phyloP scores from a whole-genome alignment of 2,113 vertebrate species.

The Suncus etruscus region DNA sequence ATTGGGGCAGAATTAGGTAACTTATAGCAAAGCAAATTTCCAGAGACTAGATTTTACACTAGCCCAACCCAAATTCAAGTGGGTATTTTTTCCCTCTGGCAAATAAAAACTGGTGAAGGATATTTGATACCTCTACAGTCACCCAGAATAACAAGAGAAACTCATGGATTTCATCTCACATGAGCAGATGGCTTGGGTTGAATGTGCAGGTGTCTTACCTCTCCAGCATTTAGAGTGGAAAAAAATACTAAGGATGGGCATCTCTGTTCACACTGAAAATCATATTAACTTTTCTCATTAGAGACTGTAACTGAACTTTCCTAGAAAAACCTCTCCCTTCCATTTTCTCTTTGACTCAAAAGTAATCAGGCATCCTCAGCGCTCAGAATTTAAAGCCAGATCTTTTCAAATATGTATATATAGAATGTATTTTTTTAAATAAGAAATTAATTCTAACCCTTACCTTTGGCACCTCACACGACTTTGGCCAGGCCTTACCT shows the following conservation, averaged over 20 bases:
- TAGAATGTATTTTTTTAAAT: not conserved
- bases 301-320: not conserved
- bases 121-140: not conserved
- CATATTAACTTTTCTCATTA: not conserved
- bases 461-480: conserved; percentile 89
- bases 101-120: not conserved
- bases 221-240: not conserved
- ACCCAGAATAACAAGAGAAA: not conserved
- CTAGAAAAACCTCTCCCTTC: conserved; percentile 56
- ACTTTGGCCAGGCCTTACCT: conserved; percentile 92
- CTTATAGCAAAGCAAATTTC: not conserved
- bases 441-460: conserved; percentile 88
- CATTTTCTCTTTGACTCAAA: conserved; percentile 71
- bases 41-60: not conserved
- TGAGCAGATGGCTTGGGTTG: no score
- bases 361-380: conserved; percentile 73
- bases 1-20: not conserved
- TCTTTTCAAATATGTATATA: conserved; percentile 79
- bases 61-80: not conserved
- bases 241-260: not conserved
- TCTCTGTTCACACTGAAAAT: not conserved
- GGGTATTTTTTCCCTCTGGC: not conserved
- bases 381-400: conserved; percentile 74
- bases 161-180: no score
- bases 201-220: not conserved